Evolutionary conservation across 2,797 vertebrate species (phyloP), one percentile per base, ranked within the genome.

Genomic region (Oryzias dopingdopingensis): DNA sequence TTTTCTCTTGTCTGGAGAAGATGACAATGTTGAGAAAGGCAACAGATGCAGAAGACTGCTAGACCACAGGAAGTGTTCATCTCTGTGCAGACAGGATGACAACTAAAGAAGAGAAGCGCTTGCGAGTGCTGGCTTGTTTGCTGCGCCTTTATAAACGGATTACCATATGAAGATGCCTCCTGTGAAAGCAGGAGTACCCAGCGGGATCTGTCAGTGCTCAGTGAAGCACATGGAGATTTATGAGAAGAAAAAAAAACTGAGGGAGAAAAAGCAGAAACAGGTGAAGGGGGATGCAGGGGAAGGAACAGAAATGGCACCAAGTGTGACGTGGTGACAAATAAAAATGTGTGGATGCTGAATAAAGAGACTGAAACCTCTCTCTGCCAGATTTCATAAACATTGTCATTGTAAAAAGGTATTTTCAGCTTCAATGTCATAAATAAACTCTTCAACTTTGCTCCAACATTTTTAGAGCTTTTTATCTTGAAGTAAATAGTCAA

Each of bases 21-120:
- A 74, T 75, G 72, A 72, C 69, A 75, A 59, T 64, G 70, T 66
- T 76, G 65, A 76, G 64, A 74, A 62, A 67, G 52, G 55, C 59
- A 74, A 63, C 70, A 81, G 74, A 78, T 84, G 83, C 69, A 57
- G 70, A 41, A 42, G 48, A 48, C 62, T 72, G 79, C 20, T 54
- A 67, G 74, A 72, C 78, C 53, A 64, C 58, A 57, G 61, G 76
- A 79, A 76, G 62, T 59, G 57, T 79, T 73, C 14, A n/a, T 77
- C 77, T 74, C 49, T 48, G 7, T 75, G 83, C 61, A 74, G 81
- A 81, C 74, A 73, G 64, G 67, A 80, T 83, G 84, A 81, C 85
- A 86, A 73, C 73, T 59, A 70, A 79, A 87, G 70, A 67, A 72
- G 67, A 71, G 56, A 59, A 52, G 53, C 50, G 68, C 74, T 55